Conservation (phyloP, 2,797 vertebrate genomes). For the Kryptolebias ocellatus region DNA sequence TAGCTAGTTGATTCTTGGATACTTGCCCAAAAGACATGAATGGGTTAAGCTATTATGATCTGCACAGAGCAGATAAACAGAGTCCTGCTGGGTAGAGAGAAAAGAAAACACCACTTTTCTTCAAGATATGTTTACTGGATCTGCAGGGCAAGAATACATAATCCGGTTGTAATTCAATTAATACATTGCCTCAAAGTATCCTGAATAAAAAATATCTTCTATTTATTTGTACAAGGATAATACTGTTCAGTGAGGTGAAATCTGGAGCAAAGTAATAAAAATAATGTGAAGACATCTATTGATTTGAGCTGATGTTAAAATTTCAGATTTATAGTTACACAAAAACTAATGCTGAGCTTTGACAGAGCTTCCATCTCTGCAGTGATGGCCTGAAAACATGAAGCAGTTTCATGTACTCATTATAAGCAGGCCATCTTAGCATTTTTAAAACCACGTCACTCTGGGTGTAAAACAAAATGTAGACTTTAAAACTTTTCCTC, state of each 20-base stretch:
- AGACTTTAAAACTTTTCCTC: conserved; percentile 47
- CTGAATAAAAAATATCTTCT: conserved; percentile 31
- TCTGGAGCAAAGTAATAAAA: conserved; percentile 30
- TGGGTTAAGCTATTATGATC: conserved; percentile 58
- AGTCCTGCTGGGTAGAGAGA: conserved; percentile 37
- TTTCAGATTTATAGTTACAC: conserved; percentile 65
- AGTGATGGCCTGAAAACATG: conserved; percentile 72
- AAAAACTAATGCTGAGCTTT: conserved; percentile 60
- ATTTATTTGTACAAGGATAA: conserved; percentile 54
- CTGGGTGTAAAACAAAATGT: conserved; percentile 66
- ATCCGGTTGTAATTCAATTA: conserved; percentile 70
- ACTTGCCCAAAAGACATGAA: conserved; percentile 50
- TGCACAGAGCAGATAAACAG: conserved; percentile 52
- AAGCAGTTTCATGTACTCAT: conserved; percentile 75
- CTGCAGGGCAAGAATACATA: conserved; percentile 57
- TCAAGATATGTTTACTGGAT: conserved; percentile 51
- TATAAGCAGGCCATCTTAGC: conserved; percentile 74
- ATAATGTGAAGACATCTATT: conserved; percentile 59
- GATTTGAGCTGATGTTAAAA: conserved; percentile 63
- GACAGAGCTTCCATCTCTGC: conserved; percentile 75
- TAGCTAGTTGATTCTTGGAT: conserved; percentile 33
- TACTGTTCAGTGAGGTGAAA: conserved; percentile 48
- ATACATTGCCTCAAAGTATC: conserved; percentile 57
- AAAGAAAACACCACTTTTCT: conserved; percentile 42
- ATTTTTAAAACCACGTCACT: conserved; percentile 78